Base-by-base conservation (phyloP, 2,113 vertebrate genomes). In the Glaucidium brasilianum region DNA sequence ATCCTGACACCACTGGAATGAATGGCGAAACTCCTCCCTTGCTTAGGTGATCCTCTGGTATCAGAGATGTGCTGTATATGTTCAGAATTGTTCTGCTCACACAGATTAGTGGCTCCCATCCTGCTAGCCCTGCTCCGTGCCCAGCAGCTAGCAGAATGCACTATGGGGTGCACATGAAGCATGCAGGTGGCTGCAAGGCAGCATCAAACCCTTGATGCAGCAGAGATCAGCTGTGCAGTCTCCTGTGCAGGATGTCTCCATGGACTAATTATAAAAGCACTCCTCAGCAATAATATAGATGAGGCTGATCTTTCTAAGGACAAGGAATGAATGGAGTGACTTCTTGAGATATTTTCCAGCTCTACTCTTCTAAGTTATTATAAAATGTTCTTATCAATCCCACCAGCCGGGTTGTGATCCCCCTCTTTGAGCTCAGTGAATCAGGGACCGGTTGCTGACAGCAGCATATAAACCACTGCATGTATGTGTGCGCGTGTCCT, bases 81-180 rank as follows among this genome's bases (percentile, higher is more conserved):
- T 1, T 43, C 22, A 25, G 52, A 35, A 27, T 11, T 4, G 8
- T 47, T 84, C 50, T 91, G 15, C 30, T 23, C 1, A 1, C 55
- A 84, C 29, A 26, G 29, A 19, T 12, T 22, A 25, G 34, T 11
- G 23, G 21, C 26, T 69, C 19, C 45, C 15, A 3, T 47, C 23
- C 30, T 2, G 2, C 11, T 25, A 45, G 63, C 55, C 17, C 30
- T 1, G 4, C 37, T 25, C 18, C 0, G 1, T 25, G 49, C 60
- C 60, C n/a, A 21, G 35, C 39, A 69, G 55, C 53, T 78, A 8
- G 53, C 0, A 6, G 60, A n/a, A 43, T 53, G 74, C 13, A 10
- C 26, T 34, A 22, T 15, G 13, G 76, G 62, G 52, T 1, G 2
- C 56, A 20, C 43, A 20, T 8, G 14, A 53, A 64, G 34, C 18